Base-by-base conservation (phyloP, 2,888 invertebrate genomes). In the Sericinus montela region DNA sequence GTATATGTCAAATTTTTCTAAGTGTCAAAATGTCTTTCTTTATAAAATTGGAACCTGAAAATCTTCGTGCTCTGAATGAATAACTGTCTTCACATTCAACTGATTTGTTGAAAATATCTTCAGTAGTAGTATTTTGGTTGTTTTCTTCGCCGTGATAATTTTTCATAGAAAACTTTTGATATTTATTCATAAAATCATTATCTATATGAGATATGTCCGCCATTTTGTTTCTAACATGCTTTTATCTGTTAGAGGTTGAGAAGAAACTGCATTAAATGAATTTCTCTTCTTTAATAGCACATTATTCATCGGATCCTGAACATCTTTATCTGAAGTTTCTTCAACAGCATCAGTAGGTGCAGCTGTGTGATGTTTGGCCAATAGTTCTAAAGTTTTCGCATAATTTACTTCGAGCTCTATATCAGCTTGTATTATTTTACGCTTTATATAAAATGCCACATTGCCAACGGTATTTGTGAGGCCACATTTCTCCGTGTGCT, bases 401-500 rank as follows among this genome's bases (percentile, higher is more conserved):
- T 65, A 65, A 25, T 66, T 68, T 1, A 51, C 59, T 10, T 65
- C 62, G 49, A 68, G 60, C 2, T 61, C 53, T 16, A 80, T 47
- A 43, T 82, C 80, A 2, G 72, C 69, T 41, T 69, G 60, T 0
- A 76, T 35, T 53, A 64, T 59, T 39, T 70, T 68, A 9, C 68
- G 68, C 19, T 69, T 69, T 10, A 79, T 72, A 28, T 72, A 81
- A 49, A 59, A 59, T 0, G 65, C 55, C 0, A 81, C 64, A 41
- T 70, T 75, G 10, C 59, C 56, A 0, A 81, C 65, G 0, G 71
- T 69, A 35, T 69, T 62, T 1, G 56, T 58, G 0, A 72, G 49
- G 3, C 59, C 48, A 45, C 68, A 68, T 45, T 55, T 75, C 4
- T 45, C 60, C 0, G 67, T 57, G 29, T 69, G 70, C 5, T 64